Evolutionary conservation across 2,797 vertebrate genomes (phyloP).

Genomic region (Sebastes steindachneri): DNA sequence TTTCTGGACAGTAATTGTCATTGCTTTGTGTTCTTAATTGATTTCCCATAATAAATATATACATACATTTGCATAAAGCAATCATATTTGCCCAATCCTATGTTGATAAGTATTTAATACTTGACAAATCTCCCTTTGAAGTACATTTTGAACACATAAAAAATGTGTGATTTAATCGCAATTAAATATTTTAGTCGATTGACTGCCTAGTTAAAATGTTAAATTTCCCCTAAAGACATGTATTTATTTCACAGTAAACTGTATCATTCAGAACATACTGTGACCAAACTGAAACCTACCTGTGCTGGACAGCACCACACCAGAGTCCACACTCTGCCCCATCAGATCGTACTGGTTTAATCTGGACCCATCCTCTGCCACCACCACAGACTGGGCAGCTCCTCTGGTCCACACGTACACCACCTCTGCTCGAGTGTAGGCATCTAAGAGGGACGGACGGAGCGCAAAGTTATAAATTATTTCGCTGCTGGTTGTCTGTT

Average conservation of each 20-base stretch:
- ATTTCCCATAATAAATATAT: too few species aligned
- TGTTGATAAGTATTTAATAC: too few species aligned
- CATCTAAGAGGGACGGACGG: constrained; percentile 83
- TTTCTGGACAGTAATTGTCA: too few species aligned
- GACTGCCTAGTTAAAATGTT: too few species aligned
- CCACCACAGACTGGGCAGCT: constrained; percentile 93
- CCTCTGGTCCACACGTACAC: constrained; percentile 97
- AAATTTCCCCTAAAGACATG: background rate
- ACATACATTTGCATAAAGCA: too few species aligned
- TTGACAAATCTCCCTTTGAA: too few species aligned
- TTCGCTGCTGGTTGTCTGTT: constrained; percentile 12
- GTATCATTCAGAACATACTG: background rate
- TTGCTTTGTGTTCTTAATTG: too few species aligned
- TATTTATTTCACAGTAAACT: background rate
- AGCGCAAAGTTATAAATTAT: constrained; percentile 23
- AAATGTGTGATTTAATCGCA: too few species aligned
- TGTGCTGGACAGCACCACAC: constrained; percentile 97
- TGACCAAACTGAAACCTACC: constrained; percentile 78
- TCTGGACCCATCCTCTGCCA: constrained; percentile 96
- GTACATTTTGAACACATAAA: too few species aligned
- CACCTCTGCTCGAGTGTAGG: constrained; percentile 96
- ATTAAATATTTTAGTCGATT: too few species aligned
- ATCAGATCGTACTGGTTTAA: constrained; percentile 98
- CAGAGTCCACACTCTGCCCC: constrained; percentile 95
- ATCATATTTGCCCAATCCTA: too few species aligned